Conservation (phyloP, 1,140 invertebrate genomes). For the Aethina tumida region DNA sequence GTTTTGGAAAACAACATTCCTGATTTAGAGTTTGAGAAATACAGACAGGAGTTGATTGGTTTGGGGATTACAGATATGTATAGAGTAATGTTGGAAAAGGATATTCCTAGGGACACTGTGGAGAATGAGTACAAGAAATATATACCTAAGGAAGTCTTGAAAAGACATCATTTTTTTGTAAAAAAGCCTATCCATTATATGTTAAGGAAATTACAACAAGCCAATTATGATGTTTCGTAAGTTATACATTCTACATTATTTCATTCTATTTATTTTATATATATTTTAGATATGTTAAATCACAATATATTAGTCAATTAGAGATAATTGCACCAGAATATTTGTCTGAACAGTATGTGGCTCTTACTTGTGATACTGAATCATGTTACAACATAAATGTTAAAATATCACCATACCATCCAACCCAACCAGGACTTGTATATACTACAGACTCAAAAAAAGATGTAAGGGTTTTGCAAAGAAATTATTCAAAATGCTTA, state of each 20-base stretch:
- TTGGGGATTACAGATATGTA: constrained; percentile 80
- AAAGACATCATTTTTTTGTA: constrained; percentile 61
- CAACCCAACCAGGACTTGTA: constrained; percentile 52
- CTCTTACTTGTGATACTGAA: constrained; percentile 50
- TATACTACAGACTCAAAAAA: constrained; percentile 48
- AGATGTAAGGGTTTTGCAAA: constrained; percentile 40
- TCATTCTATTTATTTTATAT: background rate
- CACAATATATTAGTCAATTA: constrained; percentile 67
- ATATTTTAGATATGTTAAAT: constrained; percentile 53
- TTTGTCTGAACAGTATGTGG: constrained; percentile 64
- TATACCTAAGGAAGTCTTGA: constrained; percentile 66
- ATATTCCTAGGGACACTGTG: constrained; percentile 49
- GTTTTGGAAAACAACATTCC: constrained; percentile 66
- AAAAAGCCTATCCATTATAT: constrained; percentile 61
- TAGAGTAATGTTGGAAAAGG: constrained; percentile 64
- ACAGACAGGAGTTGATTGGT: constrained; percentile 65
- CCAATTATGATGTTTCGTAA: constrained; percentile 48
- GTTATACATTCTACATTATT: constrained; percentile 16
- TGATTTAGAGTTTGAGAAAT: constrained; percentile 64
- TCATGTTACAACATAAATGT: constrained; percentile 48
- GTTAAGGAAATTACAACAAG: constrained; percentile 49
- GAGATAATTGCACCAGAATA: constrained; percentile 70
- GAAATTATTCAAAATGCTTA: background rate
- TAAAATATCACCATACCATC: constrained; percentile 60
- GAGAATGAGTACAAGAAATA: constrained; percentile 70